Evolutionary conservation across 2,797 vertebrate species (phyloP).

Genomic region (Fringilla coelebs): DNA sequence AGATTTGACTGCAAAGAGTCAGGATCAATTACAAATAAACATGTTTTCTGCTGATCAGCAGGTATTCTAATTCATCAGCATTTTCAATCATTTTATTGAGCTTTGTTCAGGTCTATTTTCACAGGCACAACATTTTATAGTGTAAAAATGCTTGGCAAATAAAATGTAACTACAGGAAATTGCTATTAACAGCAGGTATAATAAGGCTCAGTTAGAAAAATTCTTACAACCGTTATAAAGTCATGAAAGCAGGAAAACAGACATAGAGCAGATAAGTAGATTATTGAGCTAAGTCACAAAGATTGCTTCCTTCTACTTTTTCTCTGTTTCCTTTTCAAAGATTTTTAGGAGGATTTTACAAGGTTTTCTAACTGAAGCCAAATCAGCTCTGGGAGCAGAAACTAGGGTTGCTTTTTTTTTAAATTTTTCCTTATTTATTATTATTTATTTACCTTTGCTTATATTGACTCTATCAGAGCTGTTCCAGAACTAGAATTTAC

Average conservation of each 20-base stretch:
- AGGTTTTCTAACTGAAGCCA: neutral
- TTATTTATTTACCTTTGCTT: neutral
- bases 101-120: neutral
- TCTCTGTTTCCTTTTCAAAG: neutral
- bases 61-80: slow-evolving; percentile 14
- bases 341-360: neutral
- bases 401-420: neutral
- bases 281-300: neutral
- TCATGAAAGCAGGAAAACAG: neutral
- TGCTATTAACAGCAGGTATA: neutral
- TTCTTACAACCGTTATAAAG: neutral
- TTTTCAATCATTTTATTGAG: neutral
- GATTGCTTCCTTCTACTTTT: neutral
- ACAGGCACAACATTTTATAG: neutral
- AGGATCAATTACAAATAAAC: neutral
- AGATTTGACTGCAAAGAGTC: neutral
- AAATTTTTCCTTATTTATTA: rapidly evolving
- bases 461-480: neutral
- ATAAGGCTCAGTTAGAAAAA: neutral
- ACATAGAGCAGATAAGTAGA: neutral
- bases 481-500: neutral
- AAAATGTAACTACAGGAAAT: neutral
- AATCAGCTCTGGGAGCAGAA: neutral
- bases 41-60: neutral
- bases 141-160: neutral